Conservation (phyloP, 2,113 vertebrate genomes). For the Psephotus haematonotus region DNA sequence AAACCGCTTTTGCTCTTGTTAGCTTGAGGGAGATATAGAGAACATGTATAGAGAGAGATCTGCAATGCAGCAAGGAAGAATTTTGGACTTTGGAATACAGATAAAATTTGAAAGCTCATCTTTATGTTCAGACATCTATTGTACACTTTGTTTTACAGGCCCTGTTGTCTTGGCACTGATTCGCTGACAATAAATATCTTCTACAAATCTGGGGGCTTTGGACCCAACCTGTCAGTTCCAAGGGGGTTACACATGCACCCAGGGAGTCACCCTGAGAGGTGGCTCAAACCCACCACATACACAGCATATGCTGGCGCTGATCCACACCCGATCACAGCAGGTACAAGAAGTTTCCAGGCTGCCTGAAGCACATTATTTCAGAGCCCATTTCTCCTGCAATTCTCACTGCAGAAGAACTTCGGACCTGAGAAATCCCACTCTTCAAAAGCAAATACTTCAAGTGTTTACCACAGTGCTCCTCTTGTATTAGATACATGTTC, state of each 20-base stretch:
- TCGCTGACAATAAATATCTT: background rate
- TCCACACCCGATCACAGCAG: background rate
- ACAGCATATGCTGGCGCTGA: background rate
- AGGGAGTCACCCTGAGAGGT: background rate
- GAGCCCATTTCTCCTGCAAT: background rate
- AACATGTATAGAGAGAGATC: conserved; percentile 52
- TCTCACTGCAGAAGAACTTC: background rate
- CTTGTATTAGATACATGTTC: background rate
- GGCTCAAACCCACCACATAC: background rate
- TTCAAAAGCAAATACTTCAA: background rate
- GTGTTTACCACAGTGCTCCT: background rate
- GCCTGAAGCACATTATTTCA: background rate
- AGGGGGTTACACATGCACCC: background rate
- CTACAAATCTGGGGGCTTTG: background rate
- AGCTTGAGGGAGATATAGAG: conserved; percentile 68
- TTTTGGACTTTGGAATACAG: conserved; percentile 39
- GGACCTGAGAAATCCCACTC: background rate
- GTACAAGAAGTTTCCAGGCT: background rate
- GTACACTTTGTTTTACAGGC: background rate
- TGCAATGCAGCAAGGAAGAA: conserved; percentile 65
- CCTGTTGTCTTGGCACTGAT: background rate
- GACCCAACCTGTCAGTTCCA: background rate
- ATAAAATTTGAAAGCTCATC: conserved; percentile 17
- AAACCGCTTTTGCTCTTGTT: conserved; percentile 71
- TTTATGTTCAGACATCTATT: background rate